These are phyloP conservation scores for Gnatocerus cornutus DNA, from an alignment of 2,888 invertebrate genomes.

Conservation along the genomic window DNA sequence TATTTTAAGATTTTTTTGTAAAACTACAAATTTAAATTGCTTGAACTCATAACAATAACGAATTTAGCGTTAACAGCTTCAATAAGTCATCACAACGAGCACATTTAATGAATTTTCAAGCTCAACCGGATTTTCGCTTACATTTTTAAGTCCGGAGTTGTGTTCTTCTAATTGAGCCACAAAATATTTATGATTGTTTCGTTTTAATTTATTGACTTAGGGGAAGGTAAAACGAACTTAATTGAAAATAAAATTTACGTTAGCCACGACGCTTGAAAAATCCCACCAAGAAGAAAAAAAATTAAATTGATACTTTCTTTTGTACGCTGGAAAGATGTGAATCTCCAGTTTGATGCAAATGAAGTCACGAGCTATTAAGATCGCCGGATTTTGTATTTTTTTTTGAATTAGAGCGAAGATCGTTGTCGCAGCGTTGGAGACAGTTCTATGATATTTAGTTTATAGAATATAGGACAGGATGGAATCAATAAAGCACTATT, in stretches of 20 bases:
- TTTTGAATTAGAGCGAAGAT: background rate
- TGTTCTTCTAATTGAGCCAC: constrained; percentile 1
- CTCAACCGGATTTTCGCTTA: constrained; percentile 1
- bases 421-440: background rate
- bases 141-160: constrained; percentile 6
- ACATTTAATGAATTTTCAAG: constrained; percentile 11
- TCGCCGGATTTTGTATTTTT: background rate
- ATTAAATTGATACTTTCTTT: background rate
- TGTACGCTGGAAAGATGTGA: background rate
- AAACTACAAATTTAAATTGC: too few species aligned
- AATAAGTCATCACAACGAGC: constrained; percentile 17
- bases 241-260: constrained; percentile 1
- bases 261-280: background rate
- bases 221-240: background rate
- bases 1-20: too few species aligned
- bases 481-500: constrained; percentile 21
- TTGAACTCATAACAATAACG: background rate
- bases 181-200: constrained; percentile 4
- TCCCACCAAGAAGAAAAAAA: background rate
- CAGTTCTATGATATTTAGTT: constrained; percentile 22
- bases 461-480: constrained; percentile 26
- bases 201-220: constrained; percentile 6
- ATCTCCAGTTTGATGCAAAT: background rate
- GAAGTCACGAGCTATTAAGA: constrained; percentile 1
- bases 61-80: constrained; percentile 20